phyloP scores from a whole-genome alignment of 2,888 invertebrate genomes.

The Rhodophaea formosa region DNA sequence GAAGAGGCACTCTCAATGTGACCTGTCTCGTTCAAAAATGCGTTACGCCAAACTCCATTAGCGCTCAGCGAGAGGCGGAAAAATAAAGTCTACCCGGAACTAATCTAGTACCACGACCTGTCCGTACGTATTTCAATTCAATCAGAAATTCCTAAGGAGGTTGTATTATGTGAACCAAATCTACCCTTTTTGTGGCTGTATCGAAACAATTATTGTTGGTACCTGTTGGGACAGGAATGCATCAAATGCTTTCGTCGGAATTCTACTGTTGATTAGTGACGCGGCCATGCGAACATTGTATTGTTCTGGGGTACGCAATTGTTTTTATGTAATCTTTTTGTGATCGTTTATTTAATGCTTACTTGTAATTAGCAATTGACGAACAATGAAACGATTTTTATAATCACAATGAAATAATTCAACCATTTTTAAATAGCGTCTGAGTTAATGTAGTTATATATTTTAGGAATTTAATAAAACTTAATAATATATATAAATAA shows the following conservation, averaged over 20 bases:
- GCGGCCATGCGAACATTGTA: constrained; percentile 17
- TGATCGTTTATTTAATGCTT: background rate
- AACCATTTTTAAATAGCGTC: background rate
- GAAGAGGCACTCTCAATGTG: constrained; percentile 24
- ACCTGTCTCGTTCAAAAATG: constrained; percentile 45
- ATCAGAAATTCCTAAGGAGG: constrained; percentile 67
- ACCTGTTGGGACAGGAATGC: constrained; percentile 35
- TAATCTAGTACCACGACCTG: constrained; percentile 67
- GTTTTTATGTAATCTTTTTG: constrained; percentile 23
- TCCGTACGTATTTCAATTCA: constrained; percentile 69
- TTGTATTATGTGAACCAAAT: constrained; percentile 27
- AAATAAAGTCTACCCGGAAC: constrained; percentile 65
- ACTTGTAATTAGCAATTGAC: background rate
- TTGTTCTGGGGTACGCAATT: constrained; percentile 22
- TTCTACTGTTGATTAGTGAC: constrained; percentile 29
- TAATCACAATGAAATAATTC: background rate
- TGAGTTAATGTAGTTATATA: no score
- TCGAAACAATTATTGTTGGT: constrained; percentile 38
- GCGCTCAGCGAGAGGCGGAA: constrained; percentile 53
- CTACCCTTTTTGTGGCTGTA: constrained; percentile 14
- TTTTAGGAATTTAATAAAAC: no score
- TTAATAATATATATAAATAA: no score
- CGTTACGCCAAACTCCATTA: constrained; percentile 47
- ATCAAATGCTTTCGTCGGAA: constrained; percentile 31
- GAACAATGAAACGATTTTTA: background rate